Percentiles rank a stretch among this genome's conserved stretches.
Conservation (phyloP, 2,113 vertebrate species). For the Corythornis madagascariensis region DNA sequence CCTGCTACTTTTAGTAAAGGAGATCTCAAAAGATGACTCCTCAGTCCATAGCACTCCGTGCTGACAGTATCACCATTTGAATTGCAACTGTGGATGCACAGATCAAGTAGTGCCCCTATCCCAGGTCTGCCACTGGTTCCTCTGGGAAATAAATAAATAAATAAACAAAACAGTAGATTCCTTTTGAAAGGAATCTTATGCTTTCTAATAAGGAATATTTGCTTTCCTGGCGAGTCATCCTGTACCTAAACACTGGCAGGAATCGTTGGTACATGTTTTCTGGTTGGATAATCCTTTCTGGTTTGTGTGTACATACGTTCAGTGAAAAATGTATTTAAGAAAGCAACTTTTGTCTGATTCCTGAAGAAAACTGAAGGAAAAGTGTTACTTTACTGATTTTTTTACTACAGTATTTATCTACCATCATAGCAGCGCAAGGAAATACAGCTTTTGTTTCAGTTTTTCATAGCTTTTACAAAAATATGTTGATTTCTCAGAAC, state of each 20-base stretch:
- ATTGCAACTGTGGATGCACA: neutral
- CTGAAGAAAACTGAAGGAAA: neutral
- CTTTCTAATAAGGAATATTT: neutral
- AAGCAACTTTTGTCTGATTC: neutral
- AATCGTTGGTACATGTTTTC: neutral
- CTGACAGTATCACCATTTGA: neutral
- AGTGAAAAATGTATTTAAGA: neutral
- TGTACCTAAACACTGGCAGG: neutral
- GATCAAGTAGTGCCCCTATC: neutral
- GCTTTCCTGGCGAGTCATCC: neutral
- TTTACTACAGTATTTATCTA: conserved; percentile 25
- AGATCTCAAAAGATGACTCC: neutral
- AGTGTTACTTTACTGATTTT: neutral
- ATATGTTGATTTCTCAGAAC: conserved; percentile 31
- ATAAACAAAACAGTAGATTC: neutral
- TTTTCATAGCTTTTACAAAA: conserved; percentile 30
- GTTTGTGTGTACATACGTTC: neutral
- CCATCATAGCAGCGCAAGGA: neutral
- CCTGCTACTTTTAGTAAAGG: neutral
- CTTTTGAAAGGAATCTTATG: neutral
- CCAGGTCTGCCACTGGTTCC: neutral
- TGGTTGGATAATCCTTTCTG: neutral
- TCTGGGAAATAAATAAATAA: neutral
- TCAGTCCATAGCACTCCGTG: neutral
- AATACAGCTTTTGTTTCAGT: conserved; percentile 10